These are phyloP conservation scores for Oscarella lobularis DNA, from an alignment of 37 sponge, comb jelly and placozoan genomes.

Conservation along the genomic window DNA sequence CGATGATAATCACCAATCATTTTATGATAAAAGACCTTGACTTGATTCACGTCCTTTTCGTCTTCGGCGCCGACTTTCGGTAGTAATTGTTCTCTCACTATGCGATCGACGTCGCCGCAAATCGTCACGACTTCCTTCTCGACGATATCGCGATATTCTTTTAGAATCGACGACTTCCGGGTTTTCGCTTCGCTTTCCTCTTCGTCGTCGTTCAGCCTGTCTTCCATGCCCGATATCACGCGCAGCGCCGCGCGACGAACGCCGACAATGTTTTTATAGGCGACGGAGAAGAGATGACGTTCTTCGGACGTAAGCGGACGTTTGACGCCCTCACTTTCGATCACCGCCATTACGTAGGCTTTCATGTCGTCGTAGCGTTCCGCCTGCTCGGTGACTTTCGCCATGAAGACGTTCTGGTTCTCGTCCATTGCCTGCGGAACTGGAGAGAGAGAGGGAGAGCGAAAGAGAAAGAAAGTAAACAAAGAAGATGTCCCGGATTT, in stretches of 20 bases:
- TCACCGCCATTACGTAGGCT: constrained; percentile 19
- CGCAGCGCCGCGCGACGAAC: constrained; percentile 61
- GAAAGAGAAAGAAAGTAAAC: too few species aligned
- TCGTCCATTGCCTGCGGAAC: too few species aligned
- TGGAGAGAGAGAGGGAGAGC: too few species aligned
- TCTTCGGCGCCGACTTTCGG: too few species aligned
- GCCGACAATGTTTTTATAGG: constrained; percentile 83
- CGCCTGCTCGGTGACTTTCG: constrained; percentile 37
- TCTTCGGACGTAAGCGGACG: constrained; percentile 49
- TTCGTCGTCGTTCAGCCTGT: constrained; percentile 18
- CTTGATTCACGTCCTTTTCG: constrained; percentile 5
- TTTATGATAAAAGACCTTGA: constrained; percentile 34
- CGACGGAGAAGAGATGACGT: constrained; percentile 74
- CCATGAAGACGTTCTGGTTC: not conserved
- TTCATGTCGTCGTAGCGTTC: constrained; percentile 49
- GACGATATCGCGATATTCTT: constrained; percentile 42
- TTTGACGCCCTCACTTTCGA: not conserved
- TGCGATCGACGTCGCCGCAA: too few species aligned
- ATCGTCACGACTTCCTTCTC: constrained; percentile 59
- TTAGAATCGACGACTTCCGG: not conserved
- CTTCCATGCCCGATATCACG: constrained; percentile 22
- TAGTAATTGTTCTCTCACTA: not conserved
- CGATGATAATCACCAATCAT: constrained; percentile 48
- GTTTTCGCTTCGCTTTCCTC: too few species aligned
- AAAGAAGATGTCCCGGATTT: too few species aligned